A percentile compares a stretch with the other conserved stretches of the same genome.
phyloP scores from a whole-genome alignment of 2,113 vertebrate genomes.

The Bubo blakistoni region DNA sequence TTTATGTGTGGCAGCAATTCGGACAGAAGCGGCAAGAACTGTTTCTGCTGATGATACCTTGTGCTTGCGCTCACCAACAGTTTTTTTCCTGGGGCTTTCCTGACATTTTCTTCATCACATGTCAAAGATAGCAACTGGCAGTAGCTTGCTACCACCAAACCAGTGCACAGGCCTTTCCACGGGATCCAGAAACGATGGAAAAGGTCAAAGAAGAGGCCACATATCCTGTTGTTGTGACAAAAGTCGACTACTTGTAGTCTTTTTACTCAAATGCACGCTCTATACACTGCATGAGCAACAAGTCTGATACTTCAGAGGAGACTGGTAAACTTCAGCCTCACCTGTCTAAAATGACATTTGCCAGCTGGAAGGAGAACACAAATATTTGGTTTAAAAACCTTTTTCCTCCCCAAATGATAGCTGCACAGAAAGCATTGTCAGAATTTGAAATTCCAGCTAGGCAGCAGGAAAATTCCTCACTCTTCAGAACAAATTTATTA shows the following conservation, averaged over 20 bases:
- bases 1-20: not conserved
- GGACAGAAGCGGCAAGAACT: not conserved
- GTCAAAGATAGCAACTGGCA: not conserved
- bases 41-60: not conserved
- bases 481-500: not conserved
- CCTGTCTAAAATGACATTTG: not conserved
- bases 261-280: not conserved
- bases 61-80: not conserved
- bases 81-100: not conserved
- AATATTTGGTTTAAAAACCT: not conserved
- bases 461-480: not conserved
- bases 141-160: not conserved
- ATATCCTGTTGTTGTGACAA: not conserved
- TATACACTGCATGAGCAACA: not conserved
- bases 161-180: not conserved
- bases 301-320: not conserved
- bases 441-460: not conserved
- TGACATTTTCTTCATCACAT: not conserved
- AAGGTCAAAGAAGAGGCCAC: not conserved
- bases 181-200: accelerated
- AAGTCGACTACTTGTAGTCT: not conserved
- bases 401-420: not conserved
- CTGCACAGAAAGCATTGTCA: not conserved
- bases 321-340: not conserved
- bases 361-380: not conserved